Percentiles rank a stretch among this genome's conserved stretches.
These are phyloP conservation scores for Uloborus diversus DNA, from an alignment of 1,140 invertebrate species.

Conservation along the genomic window DNA sequence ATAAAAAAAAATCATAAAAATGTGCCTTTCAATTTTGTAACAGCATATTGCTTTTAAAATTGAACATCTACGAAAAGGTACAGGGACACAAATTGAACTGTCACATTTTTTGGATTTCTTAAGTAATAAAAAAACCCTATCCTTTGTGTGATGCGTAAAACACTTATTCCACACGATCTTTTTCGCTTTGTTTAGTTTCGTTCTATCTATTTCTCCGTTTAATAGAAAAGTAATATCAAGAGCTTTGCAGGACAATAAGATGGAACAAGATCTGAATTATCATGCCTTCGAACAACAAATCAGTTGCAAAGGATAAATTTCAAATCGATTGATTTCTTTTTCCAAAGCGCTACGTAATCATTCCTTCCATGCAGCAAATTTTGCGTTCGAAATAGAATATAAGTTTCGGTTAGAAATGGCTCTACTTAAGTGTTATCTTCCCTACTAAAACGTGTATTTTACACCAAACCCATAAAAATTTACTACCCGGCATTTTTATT, in stretches of 20 bases:
- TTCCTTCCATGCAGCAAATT: conserved; percentile 6
- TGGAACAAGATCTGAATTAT: background rate
- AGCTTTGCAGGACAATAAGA: background rate
- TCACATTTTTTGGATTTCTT: too few relatives aligned
- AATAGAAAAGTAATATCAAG: background rate
- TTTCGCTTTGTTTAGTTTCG: too few relatives aligned
- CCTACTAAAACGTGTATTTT: conserved; percentile 13
- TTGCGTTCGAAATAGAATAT: conserved; percentile 15
- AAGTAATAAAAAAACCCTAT: too few relatives aligned
- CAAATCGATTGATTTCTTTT: background rate
- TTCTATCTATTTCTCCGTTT: background rate
- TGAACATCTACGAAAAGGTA: too few relatives aligned
- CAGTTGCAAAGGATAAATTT: background rate
- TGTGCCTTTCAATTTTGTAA: too few relatives aligned
- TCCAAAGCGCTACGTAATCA: background rate
- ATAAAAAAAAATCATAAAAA: too few relatives aligned
- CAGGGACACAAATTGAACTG: too few relatives aligned
- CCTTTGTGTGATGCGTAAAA: too few relatives aligned
- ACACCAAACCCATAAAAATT: conserved; percentile 22
- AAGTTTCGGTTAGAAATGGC: conserved; percentile 9
- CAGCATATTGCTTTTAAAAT: too few relatives aligned
- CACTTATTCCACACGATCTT: too few relatives aligned
- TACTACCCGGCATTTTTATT: background rate
- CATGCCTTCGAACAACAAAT: background rate
- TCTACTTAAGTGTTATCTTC: background rate